These are phyloP conservation scores for Henicopernis longicauda DNA, from an alignment of 2,113 vertebrate species.

Conservation along the genomic window DNA sequence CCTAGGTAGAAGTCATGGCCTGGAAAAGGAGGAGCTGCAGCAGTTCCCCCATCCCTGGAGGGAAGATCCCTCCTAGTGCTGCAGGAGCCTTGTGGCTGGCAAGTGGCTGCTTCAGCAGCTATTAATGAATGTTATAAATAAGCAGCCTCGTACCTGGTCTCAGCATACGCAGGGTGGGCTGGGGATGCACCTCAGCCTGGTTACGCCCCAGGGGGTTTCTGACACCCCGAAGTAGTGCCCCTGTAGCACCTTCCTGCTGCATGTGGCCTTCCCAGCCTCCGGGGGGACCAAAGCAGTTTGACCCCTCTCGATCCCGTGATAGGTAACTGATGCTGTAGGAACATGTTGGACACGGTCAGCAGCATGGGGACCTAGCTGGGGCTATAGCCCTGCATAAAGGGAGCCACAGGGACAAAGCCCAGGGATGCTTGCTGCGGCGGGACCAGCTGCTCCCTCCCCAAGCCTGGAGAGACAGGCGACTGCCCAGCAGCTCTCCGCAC, in stretches of 20 bases:
- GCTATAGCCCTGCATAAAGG: fast-evolving
- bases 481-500: fast-evolving
- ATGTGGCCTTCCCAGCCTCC: fast-evolving
- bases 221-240: neutral
- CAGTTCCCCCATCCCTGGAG: neutral
- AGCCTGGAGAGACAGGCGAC: fast-evolving
- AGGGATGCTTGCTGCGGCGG: fast-evolving
- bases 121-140: neutral
- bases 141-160: neutral
- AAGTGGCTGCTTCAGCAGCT: neutral
- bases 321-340: fast-evolving
- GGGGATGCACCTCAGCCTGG: neutral
- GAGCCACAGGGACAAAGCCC: fast-evolving
- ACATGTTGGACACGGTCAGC: fast-evolving
- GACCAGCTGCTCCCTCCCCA: fast-evolving
- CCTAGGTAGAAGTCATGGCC: neutral
- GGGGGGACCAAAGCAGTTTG: neutral
- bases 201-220: neutral
- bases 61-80: neutral
- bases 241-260: neutral
- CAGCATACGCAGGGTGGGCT: neutral
- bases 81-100: neutral
- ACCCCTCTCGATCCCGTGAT: fast-evolving
- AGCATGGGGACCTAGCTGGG: neutral
- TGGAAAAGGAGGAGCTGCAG: neutral